phyloP scores from a whole-genome alignment of 2,888 invertebrate genomes.

The Andrena praecox region DNA sequence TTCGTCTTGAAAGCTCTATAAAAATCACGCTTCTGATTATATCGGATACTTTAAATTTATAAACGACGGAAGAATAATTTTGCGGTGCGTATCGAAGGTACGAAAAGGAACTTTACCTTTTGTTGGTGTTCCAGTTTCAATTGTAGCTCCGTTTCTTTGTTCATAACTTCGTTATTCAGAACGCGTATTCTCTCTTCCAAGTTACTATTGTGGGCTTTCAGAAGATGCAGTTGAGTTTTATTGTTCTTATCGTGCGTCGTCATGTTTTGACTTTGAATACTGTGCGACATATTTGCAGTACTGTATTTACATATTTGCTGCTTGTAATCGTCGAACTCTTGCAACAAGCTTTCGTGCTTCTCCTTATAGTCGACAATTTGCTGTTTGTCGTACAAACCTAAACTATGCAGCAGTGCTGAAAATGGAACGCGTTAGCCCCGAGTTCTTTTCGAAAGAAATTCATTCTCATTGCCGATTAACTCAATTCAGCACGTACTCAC shows the following conservation, averaged over 20 bases:
- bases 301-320: slow-evolving; percentile 77
- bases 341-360: slow-evolving; percentile 88
- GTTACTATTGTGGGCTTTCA: slow-evolving; percentile 88
- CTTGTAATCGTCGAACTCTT: slow-evolving; percentile 90
- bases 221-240: slow-evolving; percentile 83
- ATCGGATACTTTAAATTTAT: not conserved
- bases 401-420: slow-evolving; percentile 84
- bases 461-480: not conserved
- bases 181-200: slow-evolving; percentile 89
- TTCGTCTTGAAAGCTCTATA: slow-evolving; percentile 77
- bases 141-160: slow-evolving; percentile 88
- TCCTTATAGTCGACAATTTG: slow-evolving; percentile 87
- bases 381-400: slow-evolving; percentile 76
- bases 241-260: slow-evolving; percentile 70
- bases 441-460: slow-evolving; percentile 4
- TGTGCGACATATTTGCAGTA: slow-evolving; percentile 53
- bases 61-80: not conserved
- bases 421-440: slow-evolving; percentile 14
- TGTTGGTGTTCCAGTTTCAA: slow-evolving; percentile 87
- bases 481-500: slow-evolving; percentile 74
- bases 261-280: slow-evolving; percentile 57
- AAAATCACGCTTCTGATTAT: slow-evolving; percentile 41
- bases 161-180: slow-evolving; percentile 88
- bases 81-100: not conserved
- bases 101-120: slow-evolving; percentile 83